Conservation (phyloP, 2,113 vertebrate species). For the Xenopus borealis region DNA sequence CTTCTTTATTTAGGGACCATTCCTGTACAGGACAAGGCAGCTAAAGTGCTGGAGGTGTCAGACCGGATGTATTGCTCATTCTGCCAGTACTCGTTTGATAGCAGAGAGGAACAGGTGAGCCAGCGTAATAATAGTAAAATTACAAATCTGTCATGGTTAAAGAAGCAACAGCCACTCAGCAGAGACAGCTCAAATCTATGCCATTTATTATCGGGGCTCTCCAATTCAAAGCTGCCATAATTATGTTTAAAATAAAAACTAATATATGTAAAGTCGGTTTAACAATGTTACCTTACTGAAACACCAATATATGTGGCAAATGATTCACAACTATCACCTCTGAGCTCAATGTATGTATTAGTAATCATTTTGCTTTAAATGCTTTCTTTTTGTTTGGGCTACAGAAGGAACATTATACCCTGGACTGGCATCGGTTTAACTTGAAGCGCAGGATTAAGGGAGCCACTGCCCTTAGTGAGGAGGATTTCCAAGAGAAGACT, state of each 20-base stretch:
- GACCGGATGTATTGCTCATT: conserved; percentile 77
- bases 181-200: too few species aligned
- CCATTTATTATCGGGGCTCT: too few species aligned
- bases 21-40: neutral
- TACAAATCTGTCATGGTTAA: too few species aligned
- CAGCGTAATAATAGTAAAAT: too few species aligned
- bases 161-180: too few species aligned
- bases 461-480: conserved; percentile 58
- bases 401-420: conserved; percentile 89
- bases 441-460: conserved; percentile 80
- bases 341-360: too few species aligned
- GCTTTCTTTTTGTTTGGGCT: neutral
- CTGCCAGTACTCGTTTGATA: conserved; percentile 75
- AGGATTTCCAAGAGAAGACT: conserved; percentile 85
- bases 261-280: too few species aligned
- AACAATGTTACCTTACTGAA: too few species aligned
- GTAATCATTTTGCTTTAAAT: neutral
- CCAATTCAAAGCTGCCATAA: too few species aligned
- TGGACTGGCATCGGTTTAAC: conserved; percentile 97
- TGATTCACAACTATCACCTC: neutral
- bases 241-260: too few species aligned
- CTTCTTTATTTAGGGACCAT: conserved; percentile 13
- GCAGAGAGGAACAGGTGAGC: conserved; percentile 86
- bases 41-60: conserved; percentile 52
- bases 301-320: neutral